phyloP scores from a whole-genome alignment of 2,113 vertebrate species.

The Glaucomys volans region DNA sequence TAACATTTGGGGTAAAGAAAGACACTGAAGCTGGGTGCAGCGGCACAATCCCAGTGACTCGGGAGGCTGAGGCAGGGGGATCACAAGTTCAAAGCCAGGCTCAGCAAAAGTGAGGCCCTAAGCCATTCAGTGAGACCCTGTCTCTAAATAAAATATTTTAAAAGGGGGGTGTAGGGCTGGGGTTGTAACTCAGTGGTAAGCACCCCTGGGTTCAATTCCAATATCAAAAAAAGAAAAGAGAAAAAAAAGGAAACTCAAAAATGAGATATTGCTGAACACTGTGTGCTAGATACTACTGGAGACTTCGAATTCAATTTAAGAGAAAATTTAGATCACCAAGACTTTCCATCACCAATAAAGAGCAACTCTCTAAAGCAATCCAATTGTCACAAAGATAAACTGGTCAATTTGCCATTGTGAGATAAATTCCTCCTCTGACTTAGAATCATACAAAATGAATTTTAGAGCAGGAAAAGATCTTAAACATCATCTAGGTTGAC shows the following conservation, averaged over 20 bases:
- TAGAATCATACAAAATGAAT: conserved; percentile 6
- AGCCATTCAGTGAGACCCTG: no score
- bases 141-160: no score
- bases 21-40: background rate
- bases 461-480: conserved; percentile 8
- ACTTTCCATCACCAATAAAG: background rate
- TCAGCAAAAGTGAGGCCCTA: no score
- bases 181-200: no score
- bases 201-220: no score
- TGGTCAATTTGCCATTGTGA: background rate
- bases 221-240: no score
- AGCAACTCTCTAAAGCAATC: background rate
- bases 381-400: background rate
- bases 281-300: background rate
- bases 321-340: conserved; percentile 28
- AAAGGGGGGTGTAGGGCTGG: no score
- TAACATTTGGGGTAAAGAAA: background rate
- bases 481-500: background rate
- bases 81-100: no score
- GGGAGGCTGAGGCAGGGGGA: no score
- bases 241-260: conserved; percentile 4
- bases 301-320: background rate
- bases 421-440: background rate
- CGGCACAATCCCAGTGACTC: no score
- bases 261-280: background rate